phyloP scores from a whole-genome alignment of 2,113 vertebrate genomes.

The Lagopus muta region DNA sequence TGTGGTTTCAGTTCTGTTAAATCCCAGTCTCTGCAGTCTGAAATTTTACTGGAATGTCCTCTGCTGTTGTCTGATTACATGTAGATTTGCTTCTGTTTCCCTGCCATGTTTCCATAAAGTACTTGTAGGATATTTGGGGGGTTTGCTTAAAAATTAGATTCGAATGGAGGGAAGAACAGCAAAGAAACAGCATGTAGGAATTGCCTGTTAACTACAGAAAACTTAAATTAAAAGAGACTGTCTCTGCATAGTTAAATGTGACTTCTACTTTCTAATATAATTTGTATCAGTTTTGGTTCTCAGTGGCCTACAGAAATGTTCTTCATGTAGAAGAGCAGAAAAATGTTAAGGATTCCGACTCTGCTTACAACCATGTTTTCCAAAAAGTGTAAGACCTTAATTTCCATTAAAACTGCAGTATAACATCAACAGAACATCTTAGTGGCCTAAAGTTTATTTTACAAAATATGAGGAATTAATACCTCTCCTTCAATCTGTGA shows the following conservation, averaged over 20 bases:
- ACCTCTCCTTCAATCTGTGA: neutral
- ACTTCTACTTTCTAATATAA: neutral
- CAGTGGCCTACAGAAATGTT: neutral
- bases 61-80: neutral
- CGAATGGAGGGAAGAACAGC: neutral
- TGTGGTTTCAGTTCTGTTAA: neutral
- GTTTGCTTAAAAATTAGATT: neutral
- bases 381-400: neutral
- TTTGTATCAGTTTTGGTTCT: neutral
- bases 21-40: neutral
- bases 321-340: neutral
- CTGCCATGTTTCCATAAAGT: neutral
- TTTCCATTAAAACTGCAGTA: neutral
- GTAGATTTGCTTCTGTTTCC: neutral
- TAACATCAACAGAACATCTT: neutral
- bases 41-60: neutral
- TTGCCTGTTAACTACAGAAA: neutral
- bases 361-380: neutral
- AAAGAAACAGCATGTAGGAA: neutral
- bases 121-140: neutral
- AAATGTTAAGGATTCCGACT: neutral
- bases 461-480: neutral
- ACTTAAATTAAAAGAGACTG: neutral
- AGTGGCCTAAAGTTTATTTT: neutral
- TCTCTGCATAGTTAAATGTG: neutral